phyloP scores from a whole-genome alignment of 2,113 vertebrate species.

The Vireo altiloquus region DNA sequence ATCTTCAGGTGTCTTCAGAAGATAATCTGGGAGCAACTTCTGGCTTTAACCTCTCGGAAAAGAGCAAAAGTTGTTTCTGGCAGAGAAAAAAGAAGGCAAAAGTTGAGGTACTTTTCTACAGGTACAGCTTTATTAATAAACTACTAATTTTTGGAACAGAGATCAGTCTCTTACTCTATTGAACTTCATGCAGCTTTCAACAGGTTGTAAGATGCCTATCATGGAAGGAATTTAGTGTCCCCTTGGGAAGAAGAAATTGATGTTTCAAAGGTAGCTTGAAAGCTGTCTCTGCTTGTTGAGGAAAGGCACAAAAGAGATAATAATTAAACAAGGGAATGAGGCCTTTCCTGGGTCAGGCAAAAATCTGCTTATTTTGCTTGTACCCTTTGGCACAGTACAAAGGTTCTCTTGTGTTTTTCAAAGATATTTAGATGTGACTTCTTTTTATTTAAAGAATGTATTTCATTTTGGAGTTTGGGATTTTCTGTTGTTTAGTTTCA shows the following conservation, averaged over 20 bases:
- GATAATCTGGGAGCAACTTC: background rate
- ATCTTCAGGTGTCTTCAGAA: background rate
- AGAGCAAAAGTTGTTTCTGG: background rate
- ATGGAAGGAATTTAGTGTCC: background rate
- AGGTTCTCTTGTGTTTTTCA: background rate
- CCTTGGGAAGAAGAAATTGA: background rate
- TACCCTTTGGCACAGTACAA: background rate
- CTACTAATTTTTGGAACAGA: background rate
- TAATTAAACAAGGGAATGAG: background rate
- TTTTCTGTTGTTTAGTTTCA: background rate
- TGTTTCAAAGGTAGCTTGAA: background rate
- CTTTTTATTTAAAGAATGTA: background rate
- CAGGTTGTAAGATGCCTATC: background rate
- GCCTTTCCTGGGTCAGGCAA: background rate
- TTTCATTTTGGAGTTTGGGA: background rate
- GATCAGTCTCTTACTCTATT: background rate
- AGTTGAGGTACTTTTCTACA: background rate
- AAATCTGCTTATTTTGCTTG: background rate
- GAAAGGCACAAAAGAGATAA: background rate
- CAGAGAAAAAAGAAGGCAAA: background rate
- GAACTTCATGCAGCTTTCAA: background rate
- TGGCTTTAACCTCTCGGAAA: background rate
- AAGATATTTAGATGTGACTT: background rate
- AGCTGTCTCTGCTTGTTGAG: background rate
- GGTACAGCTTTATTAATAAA: background rate